A percentile compares a stretch with the other conserved stretches of the same genome.
phyloP scores from a whole-genome alignment of 2,113 vertebrate genomes.

The Xiphophorus hellerii region DNA sequence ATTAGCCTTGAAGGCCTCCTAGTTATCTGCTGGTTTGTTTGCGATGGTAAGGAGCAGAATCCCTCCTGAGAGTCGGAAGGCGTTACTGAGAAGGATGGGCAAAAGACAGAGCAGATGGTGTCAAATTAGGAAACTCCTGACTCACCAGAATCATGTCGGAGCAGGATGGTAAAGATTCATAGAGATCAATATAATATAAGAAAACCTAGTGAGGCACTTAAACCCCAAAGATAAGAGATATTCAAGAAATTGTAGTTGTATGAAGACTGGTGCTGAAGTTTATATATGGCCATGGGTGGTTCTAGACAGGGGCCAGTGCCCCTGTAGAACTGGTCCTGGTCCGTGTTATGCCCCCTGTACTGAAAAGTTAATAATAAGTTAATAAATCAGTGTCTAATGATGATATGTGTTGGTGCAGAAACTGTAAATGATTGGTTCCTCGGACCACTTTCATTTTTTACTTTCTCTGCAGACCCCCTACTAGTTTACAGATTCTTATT shows the following conservation, averaged over 20 bases:
- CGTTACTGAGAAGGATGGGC: slow-evolving; percentile 28
- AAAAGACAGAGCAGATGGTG: slow-evolving; percentile 37
- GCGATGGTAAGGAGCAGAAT: slow-evolving; percentile 27
- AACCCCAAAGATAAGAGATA: background rate
- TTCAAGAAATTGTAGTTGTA: background rate
- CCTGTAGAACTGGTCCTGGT: no score
- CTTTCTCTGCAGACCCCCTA: no score
- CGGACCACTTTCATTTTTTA: no score
- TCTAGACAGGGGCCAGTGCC: no score
- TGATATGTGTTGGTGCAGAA: no score
- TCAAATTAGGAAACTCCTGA: slow-evolving; percentile 51
- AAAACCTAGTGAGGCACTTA: slow-evolving; percentile 12
- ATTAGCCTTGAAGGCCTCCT: slow-evolving; percentile 65
- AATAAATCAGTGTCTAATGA: no score
- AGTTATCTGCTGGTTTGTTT: slow-evolving; percentile 68
- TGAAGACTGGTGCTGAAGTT: background rate
- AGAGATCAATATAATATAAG: slow-evolving; percentile 18
- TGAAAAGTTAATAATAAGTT: no score
- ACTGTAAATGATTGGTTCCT: no score
- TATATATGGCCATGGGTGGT: no score
- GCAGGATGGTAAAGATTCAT: slow-evolving; percentile 1
- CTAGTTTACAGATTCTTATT: no score
- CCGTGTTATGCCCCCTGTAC: no score
- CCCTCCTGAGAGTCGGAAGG: slow-evolving; percentile 49
- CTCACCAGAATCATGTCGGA: slow-evolving; percentile 21